Base-by-base conservation (phyloP, 2,888 invertebrate genomes). In the Panorpa germanica region DNA sequence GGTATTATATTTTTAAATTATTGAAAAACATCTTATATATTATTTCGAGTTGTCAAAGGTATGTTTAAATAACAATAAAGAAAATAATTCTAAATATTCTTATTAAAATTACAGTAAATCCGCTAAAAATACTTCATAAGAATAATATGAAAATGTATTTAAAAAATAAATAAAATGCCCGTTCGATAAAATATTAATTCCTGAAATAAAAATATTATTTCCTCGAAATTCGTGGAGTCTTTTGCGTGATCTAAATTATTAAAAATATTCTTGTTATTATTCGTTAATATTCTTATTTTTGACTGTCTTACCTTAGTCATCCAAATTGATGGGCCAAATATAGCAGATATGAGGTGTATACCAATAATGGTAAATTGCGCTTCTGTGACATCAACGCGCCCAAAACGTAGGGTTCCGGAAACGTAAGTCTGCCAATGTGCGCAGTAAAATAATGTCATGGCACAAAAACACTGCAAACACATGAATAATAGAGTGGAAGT, bases 401-500 rank as follows among this genome's bases (percentile, higher is more conserved):
- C 90, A 59, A 91, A 85, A 43, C 74, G 68, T 41, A 90, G 60
- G 15, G 85, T 86, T 26, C 90, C 96, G 37, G 96, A 93, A 22
- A 96, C 95, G 56, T 98, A 99, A 0, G 96, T 93, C 53, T 96
- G 95, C 98, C 98, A 99, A 57, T 99, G 98, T 12, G 98, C 96
- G 55, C 86, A 86, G 58, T 98, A 99, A 61, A 96, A 99, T 39
- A 96, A 59, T 18, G 86, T 78, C 62, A 91, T 82, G 16, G 91
- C 90, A 55, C 85, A 76, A 52, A 95, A 83, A 53, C 88, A 86
- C 67, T 91, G 70, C 19, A 63, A 65, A 34, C 33, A 35, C 35
- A 36, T 37, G 12, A 28, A 14, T 9, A 18, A 14, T 10, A 28
- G 9, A 15, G 15, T 24, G 25, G 15, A 11, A 12, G 12, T 13